Conservation (phyloP, 2,113 vertebrate genomes). For the Zingel zingel region DNA sequence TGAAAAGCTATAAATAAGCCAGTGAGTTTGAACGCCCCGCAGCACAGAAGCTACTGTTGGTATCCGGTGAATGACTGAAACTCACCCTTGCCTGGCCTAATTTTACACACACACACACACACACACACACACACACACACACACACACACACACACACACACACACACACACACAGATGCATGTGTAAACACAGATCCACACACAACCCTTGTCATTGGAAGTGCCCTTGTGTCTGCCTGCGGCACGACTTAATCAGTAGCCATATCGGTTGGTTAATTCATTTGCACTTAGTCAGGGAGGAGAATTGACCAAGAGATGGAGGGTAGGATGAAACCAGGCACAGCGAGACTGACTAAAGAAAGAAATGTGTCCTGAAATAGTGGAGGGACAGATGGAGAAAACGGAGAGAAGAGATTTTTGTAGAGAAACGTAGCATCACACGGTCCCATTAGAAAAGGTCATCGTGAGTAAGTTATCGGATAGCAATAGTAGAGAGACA, state of each 20-base stretch:
- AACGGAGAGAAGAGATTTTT: not conserved
- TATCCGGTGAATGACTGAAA: slow-evolving; percentile 51
- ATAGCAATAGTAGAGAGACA: not conserved
- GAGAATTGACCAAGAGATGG: not conserved
- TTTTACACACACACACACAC: slow-evolving; percentile 32
- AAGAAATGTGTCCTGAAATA: not conserved
- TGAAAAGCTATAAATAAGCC: slow-evolving; percentile 68
- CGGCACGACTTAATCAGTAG: slow-evolving; percentile 1
- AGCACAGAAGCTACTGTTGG: slow-evolving; percentile 41
- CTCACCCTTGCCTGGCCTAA: slow-evolving; percentile 31
- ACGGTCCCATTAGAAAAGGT: not conserved
- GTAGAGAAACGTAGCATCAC: not conserved
- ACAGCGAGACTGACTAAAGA: not conserved
- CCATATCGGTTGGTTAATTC: not conserved
- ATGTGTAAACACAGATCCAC: not conserved
- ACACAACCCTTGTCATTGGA: not conserved
- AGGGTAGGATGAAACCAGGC: not conserved
- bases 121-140: not conserved
- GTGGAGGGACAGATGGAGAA: slow-evolving; percentile 8
- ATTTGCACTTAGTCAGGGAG: not conserved
- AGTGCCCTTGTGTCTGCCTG: not conserved
- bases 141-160: not conserved
- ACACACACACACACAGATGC: not conserved
- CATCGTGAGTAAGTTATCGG: not conserved
- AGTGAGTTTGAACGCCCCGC: slow-evolving; percentile 22